Evolutionary conservation across 1,140 invertebrate species (phyloP).

Genomic region (Drosophila varians): DNA sequence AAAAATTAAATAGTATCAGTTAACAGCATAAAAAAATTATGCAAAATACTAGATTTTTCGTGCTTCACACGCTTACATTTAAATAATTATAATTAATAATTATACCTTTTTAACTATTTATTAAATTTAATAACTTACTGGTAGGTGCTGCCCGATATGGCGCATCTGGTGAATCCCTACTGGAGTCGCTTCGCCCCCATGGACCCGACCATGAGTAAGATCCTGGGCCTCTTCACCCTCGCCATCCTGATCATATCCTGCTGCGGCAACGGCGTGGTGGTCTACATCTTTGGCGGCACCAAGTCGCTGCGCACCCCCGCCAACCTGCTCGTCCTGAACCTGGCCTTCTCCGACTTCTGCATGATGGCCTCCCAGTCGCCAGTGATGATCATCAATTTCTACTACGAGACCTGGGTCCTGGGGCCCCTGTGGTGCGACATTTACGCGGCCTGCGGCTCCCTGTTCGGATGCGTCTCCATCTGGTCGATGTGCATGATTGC

Average conservation of each 20-base stretch:
- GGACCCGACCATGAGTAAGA: constrained; percentile 88
- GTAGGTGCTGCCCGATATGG: constrained; percentile 86
- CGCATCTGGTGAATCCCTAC: constrained; percentile 88
- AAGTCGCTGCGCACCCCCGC: constrained; percentile 86
- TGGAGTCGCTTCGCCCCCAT: constrained; percentile 92
- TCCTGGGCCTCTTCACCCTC: constrained; percentile 69
- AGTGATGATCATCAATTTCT: constrained; percentile 93
- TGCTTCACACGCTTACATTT: too few relatives aligned
- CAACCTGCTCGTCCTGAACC: constrained; percentile 86
- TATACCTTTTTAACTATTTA: too few relatives aligned
- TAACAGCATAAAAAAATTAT: too few relatives aligned
- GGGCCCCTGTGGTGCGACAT: constrained; percentile 92
- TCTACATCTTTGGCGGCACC: constrained; percentile 87
- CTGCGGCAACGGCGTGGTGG: constrained; percentile 86
- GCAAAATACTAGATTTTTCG: too few relatives aligned
- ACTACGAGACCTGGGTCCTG: constrained; percentile 93
- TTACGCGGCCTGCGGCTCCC: constrained; percentile 91
- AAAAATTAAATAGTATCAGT: too few relatives aligned
- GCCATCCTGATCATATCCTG: constrained; percentile 82
- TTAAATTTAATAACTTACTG: not conserved
- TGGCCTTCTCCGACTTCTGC: constrained; percentile 88
- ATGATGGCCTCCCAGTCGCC: constrained; percentile 94
- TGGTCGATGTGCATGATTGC: constrained; percentile 94
- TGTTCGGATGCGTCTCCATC: constrained; percentile 92
- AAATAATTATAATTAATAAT: too few relatives aligned